Evolutionary conservation across 53 echinoderm and acorn worm species (phyloP).

Genomic region (Glandiceps talaboti): DNA sequence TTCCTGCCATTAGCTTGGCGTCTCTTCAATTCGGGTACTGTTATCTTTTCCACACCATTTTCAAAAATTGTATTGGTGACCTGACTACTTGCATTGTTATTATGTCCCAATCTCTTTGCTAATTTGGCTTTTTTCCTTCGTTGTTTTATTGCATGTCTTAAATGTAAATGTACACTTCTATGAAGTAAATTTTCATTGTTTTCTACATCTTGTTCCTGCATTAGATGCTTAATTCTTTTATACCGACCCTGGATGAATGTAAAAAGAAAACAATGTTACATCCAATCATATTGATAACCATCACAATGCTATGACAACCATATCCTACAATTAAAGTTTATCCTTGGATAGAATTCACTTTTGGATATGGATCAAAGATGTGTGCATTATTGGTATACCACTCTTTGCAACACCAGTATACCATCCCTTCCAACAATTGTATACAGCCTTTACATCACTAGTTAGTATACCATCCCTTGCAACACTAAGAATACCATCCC

Average conservation of each 20-base stretch:
- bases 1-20: neutral
- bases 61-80: neutral
- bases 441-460: too few species aligned
- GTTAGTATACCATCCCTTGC: too few species aligned
- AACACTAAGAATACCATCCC: too few species aligned
- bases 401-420: too few species aligned
- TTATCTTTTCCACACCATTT: neutral
- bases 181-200: slow-evolving; percentile 28
- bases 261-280: too few species aligned
- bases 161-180: slow-evolving; percentile 35
- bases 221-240: neutral
- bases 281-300: too few species aligned
- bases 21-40: neutral
- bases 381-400: too few species aligned
- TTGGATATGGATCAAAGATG: too few species aligned
- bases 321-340: too few species aligned
- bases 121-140: neutral
- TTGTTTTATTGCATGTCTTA: slow-evolving; percentile 11
- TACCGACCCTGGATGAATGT: neutral
- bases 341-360: too few species aligned
- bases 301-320: too few species aligned
- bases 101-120: neutral
- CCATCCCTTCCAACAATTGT: too few species aligned
- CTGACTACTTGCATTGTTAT: neutral
- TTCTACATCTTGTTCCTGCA: slow-evolving; percentile 22